Percentiles rank a stretch among this genome's conserved stretches.
Conservation (phyloP, 2,888 invertebrate species). For the Clivina fossor region DNA sequence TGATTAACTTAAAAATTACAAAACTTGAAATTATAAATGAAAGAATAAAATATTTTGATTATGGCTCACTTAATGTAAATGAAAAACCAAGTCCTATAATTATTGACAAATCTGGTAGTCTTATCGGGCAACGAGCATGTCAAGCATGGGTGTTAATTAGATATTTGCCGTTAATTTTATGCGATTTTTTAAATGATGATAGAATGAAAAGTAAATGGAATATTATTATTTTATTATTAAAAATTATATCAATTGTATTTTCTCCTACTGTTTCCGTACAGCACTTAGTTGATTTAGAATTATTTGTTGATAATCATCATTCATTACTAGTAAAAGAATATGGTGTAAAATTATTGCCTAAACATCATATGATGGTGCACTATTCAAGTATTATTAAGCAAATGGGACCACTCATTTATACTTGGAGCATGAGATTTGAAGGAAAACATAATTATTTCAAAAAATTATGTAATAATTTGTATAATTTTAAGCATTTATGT, state of each 20-base stretch:
- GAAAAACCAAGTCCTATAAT: slow-evolving; percentile 27
- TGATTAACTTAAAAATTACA: slow-evolving; percentile 17
- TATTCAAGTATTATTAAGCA: slow-evolving; percentile 25
- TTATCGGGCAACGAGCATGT: slow-evolving; percentile 30
- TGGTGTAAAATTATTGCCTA: slow-evolving; percentile 23
- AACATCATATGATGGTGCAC: slow-evolving; percentile 32
- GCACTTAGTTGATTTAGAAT: slow-evolving; percentile 22
- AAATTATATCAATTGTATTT: slow-evolving; percentile 26
- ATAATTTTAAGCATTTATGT: slow-evolving; percentile 28
- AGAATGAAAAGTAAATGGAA: slow-evolving; percentile 6
- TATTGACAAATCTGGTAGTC: slow-evolving; percentile 30
- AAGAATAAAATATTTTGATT: slow-evolving; percentile 28
- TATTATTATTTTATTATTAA: slow-evolving; percentile 16
- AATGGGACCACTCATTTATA: slow-evolving; percentile 28
- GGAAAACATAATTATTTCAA: slow-evolving; percentile 32
- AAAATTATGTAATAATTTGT: slow-evolving; percentile 22
- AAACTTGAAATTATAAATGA: slow-evolving; percentile 19
- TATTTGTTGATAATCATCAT: slow-evolving; percentile 23
- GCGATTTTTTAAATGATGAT: slow-evolving; percentile 6
- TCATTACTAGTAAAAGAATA: slow-evolving; percentile 16
- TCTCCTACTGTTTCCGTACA: slow-evolving; percentile 4
- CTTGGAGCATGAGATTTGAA: slow-evolving; percentile 28
- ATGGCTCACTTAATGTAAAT: slow-evolving; percentile 17
- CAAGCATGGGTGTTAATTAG: slow-evolving; percentile 31
- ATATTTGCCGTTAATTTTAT: slow-evolving; percentile 34